Evolutionary conservation across 2,113 vertebrate species (phyloP).

Genomic region (Xiphophorus couchianus): DNA sequence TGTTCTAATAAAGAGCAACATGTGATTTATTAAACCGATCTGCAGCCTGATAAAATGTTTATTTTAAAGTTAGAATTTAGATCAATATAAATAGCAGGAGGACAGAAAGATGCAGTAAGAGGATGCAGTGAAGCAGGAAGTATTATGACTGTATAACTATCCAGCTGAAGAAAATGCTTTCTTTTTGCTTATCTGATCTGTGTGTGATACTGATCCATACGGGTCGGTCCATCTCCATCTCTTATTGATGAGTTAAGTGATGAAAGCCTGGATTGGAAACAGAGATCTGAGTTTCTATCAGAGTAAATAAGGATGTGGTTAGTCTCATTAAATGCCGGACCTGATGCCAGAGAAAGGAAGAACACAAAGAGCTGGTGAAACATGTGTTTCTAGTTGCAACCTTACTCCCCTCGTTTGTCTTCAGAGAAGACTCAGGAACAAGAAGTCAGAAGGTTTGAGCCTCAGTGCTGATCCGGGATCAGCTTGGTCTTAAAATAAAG

Average conservation of each 20-base stretch:
- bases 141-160: constrained; percentile 71
- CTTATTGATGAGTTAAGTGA: constrained; percentile 53
- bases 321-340: constrained; percentile 66
- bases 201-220: constrained; percentile 59
- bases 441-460: constrained; percentile 19
- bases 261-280: constrained; percentile 61
- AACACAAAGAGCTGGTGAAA: constrained; percentile 49
- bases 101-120: constrained; percentile 46
- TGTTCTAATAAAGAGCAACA: constrained; percentile 48
- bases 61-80: constrained; percentile 38
- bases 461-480: constrained; percentile 20
- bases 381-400: constrained; percentile 65
- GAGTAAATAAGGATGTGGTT: constrained; percentile 76
- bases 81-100: constrained; percentile 44
- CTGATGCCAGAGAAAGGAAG: constrained; percentile 60
- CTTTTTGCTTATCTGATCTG: constrained; percentile 71
- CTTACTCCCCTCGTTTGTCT: constrained; percentile 54
- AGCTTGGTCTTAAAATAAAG: constrained; percentile 27
- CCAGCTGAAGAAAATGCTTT: constrained; percentile 60
- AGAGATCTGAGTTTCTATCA: constrained; percentile 55
- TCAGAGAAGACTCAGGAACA: constrained; percentile 32
- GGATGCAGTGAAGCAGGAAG: constrained; percentile 58
- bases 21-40: constrained; percentile 44
- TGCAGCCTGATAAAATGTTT: constrained; percentile 5
- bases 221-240: constrained; percentile 48